Conservation (phyloP, 2,797 vertebrate genomes). For the Carcharodon carcharias region DNA sequence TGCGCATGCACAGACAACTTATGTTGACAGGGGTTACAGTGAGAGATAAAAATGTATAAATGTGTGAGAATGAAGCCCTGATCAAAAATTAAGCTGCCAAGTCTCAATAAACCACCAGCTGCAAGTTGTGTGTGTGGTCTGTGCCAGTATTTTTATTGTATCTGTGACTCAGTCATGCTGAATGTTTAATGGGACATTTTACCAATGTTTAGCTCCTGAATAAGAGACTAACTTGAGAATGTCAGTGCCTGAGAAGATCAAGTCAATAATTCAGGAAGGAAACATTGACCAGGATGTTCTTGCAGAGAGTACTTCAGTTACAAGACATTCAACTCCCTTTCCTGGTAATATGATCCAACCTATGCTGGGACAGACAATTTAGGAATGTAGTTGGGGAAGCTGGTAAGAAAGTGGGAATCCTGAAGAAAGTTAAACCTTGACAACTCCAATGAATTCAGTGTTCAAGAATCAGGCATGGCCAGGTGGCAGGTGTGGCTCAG, state of each 20-base stretch:
- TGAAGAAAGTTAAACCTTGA: not conserved
- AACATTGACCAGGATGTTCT: constrained; percentile 11
- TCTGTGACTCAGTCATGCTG: not conserved
- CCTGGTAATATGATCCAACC: not conserved
- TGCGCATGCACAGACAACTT: no score
- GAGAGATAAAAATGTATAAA: no score
- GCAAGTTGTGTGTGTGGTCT: not conserved
- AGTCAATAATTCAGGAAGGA: constrained; percentile 33
- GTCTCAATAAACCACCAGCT: no score
- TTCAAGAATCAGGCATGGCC: not conserved
- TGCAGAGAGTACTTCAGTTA: not conserved
- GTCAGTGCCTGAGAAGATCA: not conserved
- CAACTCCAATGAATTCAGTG: not conserved
- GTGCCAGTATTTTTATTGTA: not conserved
- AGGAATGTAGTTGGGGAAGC: not conserved
- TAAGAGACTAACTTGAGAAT: not conserved
- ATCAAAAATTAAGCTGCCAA: no score
- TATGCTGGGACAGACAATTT: not conserved
- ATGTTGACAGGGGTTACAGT: no score
- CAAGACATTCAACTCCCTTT: not conserved
- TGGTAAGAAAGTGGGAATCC: not conserved
- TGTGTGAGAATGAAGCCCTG: no score
- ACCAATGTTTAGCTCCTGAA: not conserved
- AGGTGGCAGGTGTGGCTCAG: no score
- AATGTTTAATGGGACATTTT: not conserved